Base-by-base conservation (phyloP, 1,140 invertebrate genomes). In the Melitaea cinxia region DNA sequence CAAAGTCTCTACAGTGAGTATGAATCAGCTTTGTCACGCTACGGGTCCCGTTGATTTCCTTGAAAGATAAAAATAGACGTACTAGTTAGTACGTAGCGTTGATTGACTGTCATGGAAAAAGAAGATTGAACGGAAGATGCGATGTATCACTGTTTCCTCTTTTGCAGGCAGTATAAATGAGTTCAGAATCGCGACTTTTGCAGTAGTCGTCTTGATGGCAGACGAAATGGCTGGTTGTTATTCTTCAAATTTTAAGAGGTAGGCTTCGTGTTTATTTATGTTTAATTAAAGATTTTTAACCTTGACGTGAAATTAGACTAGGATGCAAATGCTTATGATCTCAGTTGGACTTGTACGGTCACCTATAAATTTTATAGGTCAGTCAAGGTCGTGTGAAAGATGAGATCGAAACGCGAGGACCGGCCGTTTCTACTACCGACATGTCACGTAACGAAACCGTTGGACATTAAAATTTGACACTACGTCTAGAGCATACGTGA, bases 381-480 rank as follows among this genome's bases (percentile, higher is more conserved):
- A 76, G 53, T 35, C 82, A 89, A 87, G 83, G 82, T 78, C 78
- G 73, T 61, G 69, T 73, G 82, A 78, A 87, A 89, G 82, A 80
- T 82, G 84, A 89, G 68, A 82, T 68, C 67, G 78, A 75, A 79
- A 84, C 74, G 68, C 61, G 74, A 84, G 76, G 78, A 70, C 71
- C 65, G 73, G 64, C 71, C 49, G 64, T 53, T 58, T 54, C 74
- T 75, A 68, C 67, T 70, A 75, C 73, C 75, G 73, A 79, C 75
- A 78, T 74, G 80, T 81, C 85, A 82, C 76, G 78, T 83, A 87
- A 85, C 77, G 70, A 73, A 82, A 83, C 78, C 77, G 77, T 85
- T 78, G 75, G 72, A 83, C 80, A 88, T 82, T 80, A 87, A 86
- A 88, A 89, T 86, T 88, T 83, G 85, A 88, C 80, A 83, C 87